phyloP scores from a whole-genome alignment of 2,888 invertebrate species.

The Vannuccia rotundouncinata region DNA sequence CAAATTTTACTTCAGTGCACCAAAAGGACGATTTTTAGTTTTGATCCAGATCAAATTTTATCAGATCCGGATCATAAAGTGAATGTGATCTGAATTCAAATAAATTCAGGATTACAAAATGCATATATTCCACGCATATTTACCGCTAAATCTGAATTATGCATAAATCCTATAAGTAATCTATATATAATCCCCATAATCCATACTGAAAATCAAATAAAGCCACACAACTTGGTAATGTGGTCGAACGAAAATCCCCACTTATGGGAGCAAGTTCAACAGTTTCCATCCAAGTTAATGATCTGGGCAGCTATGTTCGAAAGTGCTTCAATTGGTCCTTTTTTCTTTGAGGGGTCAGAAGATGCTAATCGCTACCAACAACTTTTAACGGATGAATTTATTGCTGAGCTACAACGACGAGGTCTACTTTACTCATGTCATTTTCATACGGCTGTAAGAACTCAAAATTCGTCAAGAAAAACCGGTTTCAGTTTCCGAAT shows the following conservation, averaged over 20 bases:
- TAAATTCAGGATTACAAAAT: too few relatives aligned
- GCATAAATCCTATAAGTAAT: too few relatives aligned
- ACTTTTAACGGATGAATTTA: conserved; percentile 23
- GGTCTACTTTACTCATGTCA: conserved; percentile 16
- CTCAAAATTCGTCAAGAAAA: conserved; percentile 10
- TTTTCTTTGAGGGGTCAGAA: conserved; percentile 6
- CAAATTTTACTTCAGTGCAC: too few relatives aligned
- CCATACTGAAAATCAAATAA: too few relatives aligned
- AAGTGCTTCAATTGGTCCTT: conserved; percentile 24
- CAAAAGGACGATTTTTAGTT: too few relatives aligned
- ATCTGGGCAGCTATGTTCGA: conserved; percentile 24
- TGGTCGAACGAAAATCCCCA: conserved; percentile 20
- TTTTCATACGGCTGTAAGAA: conserved; percentile 18
- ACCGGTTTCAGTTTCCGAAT: conserved; percentile 11
- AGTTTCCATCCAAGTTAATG: conserved; percentile 2
- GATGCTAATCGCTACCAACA: conserved; percentile 19
- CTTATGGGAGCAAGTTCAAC: conserved; percentile 23
- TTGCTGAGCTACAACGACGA: conserved; percentile 23
- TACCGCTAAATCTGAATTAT: too few relatives aligned
- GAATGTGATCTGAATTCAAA: too few relatives aligned
- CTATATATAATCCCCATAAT: too few relatives aligned
- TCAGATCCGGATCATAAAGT: too few relatives aligned
- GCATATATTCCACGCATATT: too few relatives aligned
- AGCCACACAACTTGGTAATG: background rate
- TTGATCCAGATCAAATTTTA: too few relatives aligned